These are phyloP conservation scores for Scylla paramamosain DNA, from an alignment of 1,140 invertebrate genomes.

Conservation along the genomic window DNA sequence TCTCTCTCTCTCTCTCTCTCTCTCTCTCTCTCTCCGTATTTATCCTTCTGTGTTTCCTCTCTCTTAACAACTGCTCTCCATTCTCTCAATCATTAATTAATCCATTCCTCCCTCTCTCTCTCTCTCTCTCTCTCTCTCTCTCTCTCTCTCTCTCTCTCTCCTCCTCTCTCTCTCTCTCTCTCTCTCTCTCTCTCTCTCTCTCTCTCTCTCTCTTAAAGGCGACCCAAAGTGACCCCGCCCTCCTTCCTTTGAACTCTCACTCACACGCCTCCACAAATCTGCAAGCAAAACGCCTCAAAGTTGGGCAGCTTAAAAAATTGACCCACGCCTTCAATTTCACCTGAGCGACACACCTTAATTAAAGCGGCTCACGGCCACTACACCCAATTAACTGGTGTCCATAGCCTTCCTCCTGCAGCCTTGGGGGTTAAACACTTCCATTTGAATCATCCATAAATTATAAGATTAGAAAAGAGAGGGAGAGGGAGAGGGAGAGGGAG, in stretches of 20 bases:
- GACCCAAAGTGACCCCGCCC: not conserved
- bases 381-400: not conserved
- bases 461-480: not conserved
- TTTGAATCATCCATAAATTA: slow-evolving; percentile 25
- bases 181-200: not conserved
- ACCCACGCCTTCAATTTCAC: not conserved
- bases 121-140: slow-evolving; percentile 33
- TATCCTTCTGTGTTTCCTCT: not conserved
- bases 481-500: not conserved
- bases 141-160: not conserved
- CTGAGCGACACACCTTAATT: not conserved
- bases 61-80: too few relatives aligned
- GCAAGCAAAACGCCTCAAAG: too few relatives aligned
- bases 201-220: not conserved
- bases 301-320: too few relatives aligned
- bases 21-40: not conserved
- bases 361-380: not conserved
- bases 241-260: not conserved
- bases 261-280: too few relatives aligned
- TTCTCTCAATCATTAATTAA: not conserved
- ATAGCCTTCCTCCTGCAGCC: not conserved
- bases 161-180: not conserved
- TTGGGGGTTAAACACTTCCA: not conserved
- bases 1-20: slow-evolving; percentile 21
- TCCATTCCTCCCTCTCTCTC: not conserved